Base-by-base conservation (phyloP, 1,140 invertebrate genomes). In the Mactra quadrangularis region DNA sequence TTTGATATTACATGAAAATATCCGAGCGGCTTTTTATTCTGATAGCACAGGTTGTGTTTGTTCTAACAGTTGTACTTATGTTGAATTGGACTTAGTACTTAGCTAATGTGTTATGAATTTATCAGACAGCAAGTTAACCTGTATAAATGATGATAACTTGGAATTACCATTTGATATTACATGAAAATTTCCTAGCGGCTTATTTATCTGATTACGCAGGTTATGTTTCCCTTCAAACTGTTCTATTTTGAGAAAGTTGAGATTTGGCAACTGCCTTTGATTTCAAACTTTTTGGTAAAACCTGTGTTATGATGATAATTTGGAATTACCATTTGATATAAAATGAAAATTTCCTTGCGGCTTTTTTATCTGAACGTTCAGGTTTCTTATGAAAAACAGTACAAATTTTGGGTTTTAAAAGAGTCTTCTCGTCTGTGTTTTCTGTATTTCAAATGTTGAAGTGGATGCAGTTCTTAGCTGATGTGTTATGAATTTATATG, bases 261-360 rank as follows among this genome's bases (percentile, higher is more conserved):
- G 29, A 29, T 27, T 25, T 59, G 11, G 27, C 4, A 59, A 59
- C 2, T 27, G n/a, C 55, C 6, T 13, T 29, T 25, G n/a, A 59
- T 29, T 4, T 29, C 9, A 27, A 11, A 15, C 55, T 59, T 59
- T 31, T 29, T 3, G n/a, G n/a, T n/a, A 29, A 6, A 59, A 59
- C 22, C n/a, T 29, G 7, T 11, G 35, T n/a, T 15, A 66, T 66
- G 62, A 66, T 66, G 29, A 66, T 31, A 66, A 66, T 33, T 66
- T 66, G 62, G 62, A 66, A 66, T 66, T 66, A 66, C 62, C 62
- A 66, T 66, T 66, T 66, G 62, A 66, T 66, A 22, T 66, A 41
- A 11, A 29, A 25, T 27, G 31, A 66, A 66, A 35, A 66, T 41
- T 38, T 45, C 33, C 13, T 38, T 38, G 62, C 62, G 62, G 62